phyloP scores from a whole-genome alignment of 1,140 invertebrate species.

The Tetramorium alpestre region DNA sequence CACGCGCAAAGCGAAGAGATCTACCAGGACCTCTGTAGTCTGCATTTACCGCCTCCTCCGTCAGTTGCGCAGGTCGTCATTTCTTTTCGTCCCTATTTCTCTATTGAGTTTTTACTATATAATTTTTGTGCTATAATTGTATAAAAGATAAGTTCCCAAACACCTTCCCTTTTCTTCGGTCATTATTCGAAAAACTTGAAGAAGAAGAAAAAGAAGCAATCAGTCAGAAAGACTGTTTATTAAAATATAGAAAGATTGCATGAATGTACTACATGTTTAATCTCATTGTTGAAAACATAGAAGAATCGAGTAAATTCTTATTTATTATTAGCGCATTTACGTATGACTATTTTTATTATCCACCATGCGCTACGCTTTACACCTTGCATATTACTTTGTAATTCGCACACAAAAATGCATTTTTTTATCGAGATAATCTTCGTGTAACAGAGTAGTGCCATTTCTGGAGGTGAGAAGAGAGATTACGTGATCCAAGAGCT shows the following conservation, averaged over 20 bases:
- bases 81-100: conserved; percentile 66
- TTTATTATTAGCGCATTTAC: conserved; percentile 15
- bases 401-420: background rate
- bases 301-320: background rate
- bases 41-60: conserved; percentile 84
- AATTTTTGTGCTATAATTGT: background rate
- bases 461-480: conserved; percentile 92
- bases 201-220: background rate
- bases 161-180: background rate
- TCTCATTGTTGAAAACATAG: background rate
- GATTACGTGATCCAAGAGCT: conserved; percentile 98
- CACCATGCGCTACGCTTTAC: conserved; percentile 16
- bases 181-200: background rate
- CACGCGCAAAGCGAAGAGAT: conserved; percentile 92
- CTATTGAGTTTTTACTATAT: background rate
- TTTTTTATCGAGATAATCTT: conserved; percentile 10
- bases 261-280: conserved; percentile 38
- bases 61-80: conserved; percentile 83
- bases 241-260: conserved; percentile 16
- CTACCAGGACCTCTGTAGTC: conserved; percentile 92
- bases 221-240: background rate
- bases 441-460: conserved; percentile 68
- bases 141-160: background rate
- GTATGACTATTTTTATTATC: conserved; percentile 28
- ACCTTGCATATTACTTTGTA: background rate